Conservation (phyloP, 2,113 vertebrate genomes). For the Canis aureus region DNA sequence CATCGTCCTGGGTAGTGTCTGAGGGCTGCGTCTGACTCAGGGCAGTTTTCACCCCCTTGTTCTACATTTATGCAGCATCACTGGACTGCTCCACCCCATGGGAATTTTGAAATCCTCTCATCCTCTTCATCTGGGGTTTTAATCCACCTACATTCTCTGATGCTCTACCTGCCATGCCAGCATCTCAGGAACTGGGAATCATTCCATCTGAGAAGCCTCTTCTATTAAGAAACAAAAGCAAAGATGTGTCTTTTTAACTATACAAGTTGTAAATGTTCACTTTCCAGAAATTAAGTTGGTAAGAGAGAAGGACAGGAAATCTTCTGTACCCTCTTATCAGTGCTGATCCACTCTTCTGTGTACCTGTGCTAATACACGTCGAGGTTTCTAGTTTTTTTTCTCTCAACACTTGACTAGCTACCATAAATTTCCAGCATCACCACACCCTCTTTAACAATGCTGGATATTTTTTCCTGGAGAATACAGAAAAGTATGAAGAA, state of each 20-base stretch:
- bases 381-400: neutral
- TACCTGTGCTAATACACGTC: accelerated
- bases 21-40: neutral
- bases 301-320: neutral
- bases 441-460: neutral
- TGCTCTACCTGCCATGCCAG: accelerated
- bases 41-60: neutral
- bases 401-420: neutral
- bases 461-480: neutral
- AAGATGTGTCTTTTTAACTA: neutral
- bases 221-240: neutral
- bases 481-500: neutral
- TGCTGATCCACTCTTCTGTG: neutral
- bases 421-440: neutral
- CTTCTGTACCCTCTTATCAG: too few relatives aligned
- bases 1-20: accelerated
- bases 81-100: neutral
- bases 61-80: neutral
- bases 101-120: neutral
- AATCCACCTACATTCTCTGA: accelerated
- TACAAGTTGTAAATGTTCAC: neutral
- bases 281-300: neutral
- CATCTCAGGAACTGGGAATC: neutral
- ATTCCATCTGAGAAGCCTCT: neutral
- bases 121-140: too few relatives aligned